Evolutionary conservation across 2,888 invertebrate species (phyloP), one percentile per base, ranked within the genome.

Genomic region (Rugalucina vietnamica): DNA sequence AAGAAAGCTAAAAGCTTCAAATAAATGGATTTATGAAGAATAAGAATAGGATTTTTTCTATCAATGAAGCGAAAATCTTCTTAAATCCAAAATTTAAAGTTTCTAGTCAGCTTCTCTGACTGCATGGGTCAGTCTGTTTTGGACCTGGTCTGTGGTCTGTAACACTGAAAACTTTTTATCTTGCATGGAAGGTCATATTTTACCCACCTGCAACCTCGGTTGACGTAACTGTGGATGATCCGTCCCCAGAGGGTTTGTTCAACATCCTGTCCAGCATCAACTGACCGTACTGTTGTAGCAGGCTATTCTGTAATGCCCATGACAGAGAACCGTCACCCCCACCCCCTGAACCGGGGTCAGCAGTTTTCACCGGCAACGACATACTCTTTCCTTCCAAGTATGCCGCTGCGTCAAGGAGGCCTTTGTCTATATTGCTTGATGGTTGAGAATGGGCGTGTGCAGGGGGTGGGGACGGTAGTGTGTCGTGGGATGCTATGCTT

Each of bases 251-350:
- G 29, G 79, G 82, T 36, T 85, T 88, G 60, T 65, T 84, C 72
- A 88, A 73, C 85, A 88, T 85, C 14, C 84, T 83, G 71, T 88
- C 88, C 70, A 88, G 57, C 85, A 88, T 85, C 27, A 85, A 74
- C 72, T 88, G 88, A 1, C 88, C 88, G 43, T 88, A 88, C 49
- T 85, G 88, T 73, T 88, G 88, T 32, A 88, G 50, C 18, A 88
- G 37, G 21, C 77, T 71, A 57, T 82, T 82, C 39, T 86, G 81
- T 54, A 79, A 54, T 18, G 85, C 84, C 88, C 88, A 88, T 0
- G 88, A 82, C 27, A 85, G 76, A 8, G 83, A 83, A 65, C 76
- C 74, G 21, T 75, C 72, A 32, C 50, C 74, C 21, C 77, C 81
- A 12, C 74, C n/a, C 1, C 57, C 43, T 14, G 72, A 21, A 21